Evolutionary conservation across 2,888 invertebrate genomes (phyloP), one percentile per base, ranked within the genome.

Genomic region (Napeogenes sylphis): DNA sequence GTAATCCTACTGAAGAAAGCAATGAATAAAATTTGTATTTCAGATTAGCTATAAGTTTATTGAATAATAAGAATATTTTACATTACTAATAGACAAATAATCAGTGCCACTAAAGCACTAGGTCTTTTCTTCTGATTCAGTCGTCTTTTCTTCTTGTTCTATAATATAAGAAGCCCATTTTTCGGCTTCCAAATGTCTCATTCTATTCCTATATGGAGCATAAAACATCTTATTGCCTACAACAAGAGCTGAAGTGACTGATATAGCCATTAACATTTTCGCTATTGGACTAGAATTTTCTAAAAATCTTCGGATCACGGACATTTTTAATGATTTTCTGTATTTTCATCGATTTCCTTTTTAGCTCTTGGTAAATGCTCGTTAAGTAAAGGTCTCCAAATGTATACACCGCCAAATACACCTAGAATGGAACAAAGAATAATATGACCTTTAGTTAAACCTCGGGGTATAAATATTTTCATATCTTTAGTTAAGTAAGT

Each of bases 361-460:
- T 72, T 73, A 59, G 71, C 75, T 61, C 70, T 74, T 13, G 76
- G 75, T 67, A 74, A 83, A 67, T 75, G 73, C 4, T 86, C 81
- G 62, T 82, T 76, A 59, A 92, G 79, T 6, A 89, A 53, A 2
- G 92, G 92, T 73, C 81, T 86, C 92, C 92, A 92, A 70, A 91
- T 88, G 70, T 92, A 92, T 66, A 87, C 69, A 66, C 92, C 92
- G 61, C 87, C 76, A 55, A 87, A 70, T 59, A 87, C 77, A 35
- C 92, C 92, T 58, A 92, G 67, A 68, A 88, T 65, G 45, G 84
- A 73, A 13, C 81, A 84, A 55, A 92, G 63, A 58, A 80, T 71
- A 65, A 92, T 65, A 73, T 91, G 89, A 59, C 81, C 76, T 67
- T 61, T 87, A 13, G 85, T 81, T 65, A 92, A 65, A 55, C 87